Evolutionary conservation across 2,113 vertebrate genomes (phyloP), one percentile per base, ranked within the genome.

Genomic region (Lichenostomus cassidix): DNA sequence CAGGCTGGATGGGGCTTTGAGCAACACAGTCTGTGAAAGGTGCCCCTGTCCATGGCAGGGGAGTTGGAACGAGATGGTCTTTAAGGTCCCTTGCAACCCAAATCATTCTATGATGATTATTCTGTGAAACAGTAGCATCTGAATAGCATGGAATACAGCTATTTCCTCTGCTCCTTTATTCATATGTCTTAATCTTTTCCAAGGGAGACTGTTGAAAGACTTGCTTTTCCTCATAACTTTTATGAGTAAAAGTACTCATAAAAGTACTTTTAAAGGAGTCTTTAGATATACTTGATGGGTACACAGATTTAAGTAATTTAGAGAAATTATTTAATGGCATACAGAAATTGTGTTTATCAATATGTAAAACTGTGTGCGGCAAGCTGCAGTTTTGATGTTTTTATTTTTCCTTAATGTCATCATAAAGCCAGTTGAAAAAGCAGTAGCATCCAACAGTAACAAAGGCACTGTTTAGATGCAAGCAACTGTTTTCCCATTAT

Each of bases 271-370:
- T 25, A 77, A 83, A 8, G 11, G 24, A 63, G 8, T 13, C 21
- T 83, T 71, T 21, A 53, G 42, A 65, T 5, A 5, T 31, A 44
- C 39, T n/a, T 53, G 13, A 80, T 13, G 7, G 12, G 7, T 20
- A 73, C 6, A 58, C 37, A 62, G 22, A 24, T 16, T 7, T 5
- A 63, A n/a, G 11, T 42, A 77, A 46, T 11, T 73, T 0, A 47
- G 2, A 29, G 5, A 20, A 58, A 67, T 33, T 49, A 31, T 7
- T 7, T n/a, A 11, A 55, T 0, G 0, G 10, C 11, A 58, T 25
- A 37, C 9, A 13, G 14, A 60, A 82, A 52, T 5, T 12, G 18
- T n/a, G 15, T 25, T 75, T 85, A 55, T 21, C 7, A 14, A 8
- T 37, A 39, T 9, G 18, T 53, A 77, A 41, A 35, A 67, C 0